These are phyloP conservation scores for Drosophila grimshawi DNA, from an alignment of 1,140 invertebrate species.

Conservation along the genomic window DNA sequence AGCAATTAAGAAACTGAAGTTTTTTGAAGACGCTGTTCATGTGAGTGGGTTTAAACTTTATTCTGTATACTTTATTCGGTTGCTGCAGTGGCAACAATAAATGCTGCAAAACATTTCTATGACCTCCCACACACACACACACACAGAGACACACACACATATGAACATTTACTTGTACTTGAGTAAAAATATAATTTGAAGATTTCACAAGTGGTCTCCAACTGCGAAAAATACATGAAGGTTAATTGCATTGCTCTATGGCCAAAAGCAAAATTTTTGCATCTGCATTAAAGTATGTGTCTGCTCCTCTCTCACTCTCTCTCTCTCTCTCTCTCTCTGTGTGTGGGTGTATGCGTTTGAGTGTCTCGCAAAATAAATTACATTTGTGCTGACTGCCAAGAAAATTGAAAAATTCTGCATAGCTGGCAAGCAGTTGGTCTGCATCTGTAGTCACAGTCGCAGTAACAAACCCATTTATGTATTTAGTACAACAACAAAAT, in stretches of 20 bases:
- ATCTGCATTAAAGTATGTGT: conserved; percentile 26
- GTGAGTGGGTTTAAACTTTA: conserved; percentile 57
- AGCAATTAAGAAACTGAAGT: conserved; percentile 66
- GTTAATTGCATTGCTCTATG: conserved; percentile 73
- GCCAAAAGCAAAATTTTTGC: conserved; percentile 32
- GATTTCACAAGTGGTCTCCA: conserved; percentile 63
- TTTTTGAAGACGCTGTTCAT: conserved; percentile 12
- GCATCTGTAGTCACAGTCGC: conserved; percentile 39
- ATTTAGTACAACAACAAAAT: background rate
- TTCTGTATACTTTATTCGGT: conserved; percentile 2
- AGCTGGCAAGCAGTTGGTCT: conserved; percentile 56
- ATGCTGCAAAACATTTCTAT: conserved; percentile 41
- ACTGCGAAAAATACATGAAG: conserved; percentile 81
- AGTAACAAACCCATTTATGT: conserved; percentile 6
- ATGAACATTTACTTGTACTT: conserved; percentile 24
- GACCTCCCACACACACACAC: conserved; percentile 12
- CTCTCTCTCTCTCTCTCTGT: background rate
- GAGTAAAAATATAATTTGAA: conserved; percentile 65
- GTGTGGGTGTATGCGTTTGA: conserved; percentile 26
- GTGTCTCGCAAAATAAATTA: conserved; percentile 66
- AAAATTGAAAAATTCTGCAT: conserved; percentile 76
- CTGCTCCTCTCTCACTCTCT: background rate
- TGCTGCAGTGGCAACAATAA: conserved; percentile 51
- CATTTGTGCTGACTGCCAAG: conserved; percentile 67
- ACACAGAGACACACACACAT: background rate